Conservation (phyloP, 2,113 vertebrate genomes). For the Oceanodroma tethys region DNA sequence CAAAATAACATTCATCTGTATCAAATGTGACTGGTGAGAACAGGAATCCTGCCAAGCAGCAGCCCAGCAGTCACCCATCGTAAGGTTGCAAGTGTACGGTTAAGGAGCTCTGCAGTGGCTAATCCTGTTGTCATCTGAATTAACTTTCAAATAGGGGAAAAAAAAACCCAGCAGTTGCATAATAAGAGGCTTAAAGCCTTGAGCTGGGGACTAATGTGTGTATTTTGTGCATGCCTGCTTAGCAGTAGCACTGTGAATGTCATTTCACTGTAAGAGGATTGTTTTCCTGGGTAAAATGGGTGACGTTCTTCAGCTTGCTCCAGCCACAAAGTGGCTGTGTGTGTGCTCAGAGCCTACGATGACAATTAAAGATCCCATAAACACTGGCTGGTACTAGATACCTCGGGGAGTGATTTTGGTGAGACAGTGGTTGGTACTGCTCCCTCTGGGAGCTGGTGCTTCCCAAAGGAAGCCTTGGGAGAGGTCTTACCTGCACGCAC, state of each 20-base stretch:
- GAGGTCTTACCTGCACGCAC: not conserved
- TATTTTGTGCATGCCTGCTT: not conserved
- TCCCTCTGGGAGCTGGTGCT: not conserved
- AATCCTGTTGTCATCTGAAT: slow-evolving; percentile 72
- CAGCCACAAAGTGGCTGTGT: not conserved
- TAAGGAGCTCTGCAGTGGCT: slow-evolving; percentile 59
- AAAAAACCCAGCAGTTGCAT: slow-evolving; percentile 13
- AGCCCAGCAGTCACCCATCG: not conserved
- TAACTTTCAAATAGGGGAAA: slow-evolving; percentile 48
- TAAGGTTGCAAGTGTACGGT: not conserved
- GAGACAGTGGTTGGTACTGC: not conserved
- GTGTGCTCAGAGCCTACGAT: not conserved
- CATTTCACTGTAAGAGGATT: not conserved
- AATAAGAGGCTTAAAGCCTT: not conserved
- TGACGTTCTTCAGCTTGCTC: not conserved
- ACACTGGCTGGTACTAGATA: too few species aligned
- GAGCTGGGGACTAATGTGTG: slow-evolving; percentile 18
- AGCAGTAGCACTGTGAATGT: not conserved
- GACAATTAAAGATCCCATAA: not conserved
- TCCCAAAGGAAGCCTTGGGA: not conserved
- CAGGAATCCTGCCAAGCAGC: slow-evolving; percentile 40
- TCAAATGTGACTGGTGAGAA: slow-evolving; percentile 27
- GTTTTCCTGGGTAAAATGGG: not conserved
- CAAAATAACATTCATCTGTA: not conserved
- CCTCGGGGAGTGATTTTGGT: not conserved